Evolutionary conservation across 2,797 vertebrate genomes (phyloP).

Genomic region (Lepidocolaptes lacrymiger): DNA sequence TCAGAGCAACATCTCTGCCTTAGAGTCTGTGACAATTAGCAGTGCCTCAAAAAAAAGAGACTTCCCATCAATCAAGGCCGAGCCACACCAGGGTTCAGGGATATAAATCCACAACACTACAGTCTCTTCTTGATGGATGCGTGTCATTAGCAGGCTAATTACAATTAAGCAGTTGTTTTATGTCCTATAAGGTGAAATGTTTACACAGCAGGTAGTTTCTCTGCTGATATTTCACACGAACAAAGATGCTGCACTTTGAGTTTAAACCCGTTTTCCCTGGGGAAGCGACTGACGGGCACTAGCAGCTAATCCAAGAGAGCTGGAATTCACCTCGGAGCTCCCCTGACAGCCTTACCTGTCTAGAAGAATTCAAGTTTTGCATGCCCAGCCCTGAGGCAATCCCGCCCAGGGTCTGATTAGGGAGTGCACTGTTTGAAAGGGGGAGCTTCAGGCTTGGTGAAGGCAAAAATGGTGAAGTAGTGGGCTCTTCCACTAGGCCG

Average conservation of each 20-base stretch:
- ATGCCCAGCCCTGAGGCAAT: slow-evolving; percentile 95
- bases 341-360: slow-evolving; percentile 87
- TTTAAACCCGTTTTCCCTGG: background rate
- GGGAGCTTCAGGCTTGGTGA: slow-evolving; percentile 98
- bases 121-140: background rate
- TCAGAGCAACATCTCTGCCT: background rate
- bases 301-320: background rate
- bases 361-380: slow-evolving; percentile 99
- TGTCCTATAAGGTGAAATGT: background rate
- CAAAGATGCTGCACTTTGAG: background rate
- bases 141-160: slow-evolving; percentile 8
- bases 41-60: background rate
- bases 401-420: slow-evolving; percentile 95
- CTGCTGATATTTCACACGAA: background rate
- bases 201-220: background rate
- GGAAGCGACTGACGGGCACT: background rate
- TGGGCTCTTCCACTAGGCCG: slow-evolving; percentile 93
- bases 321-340: background rate
- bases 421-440: slow-evolving; percentile 96
- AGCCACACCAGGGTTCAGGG: background rate
- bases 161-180: background rate
- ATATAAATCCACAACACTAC: background rate
- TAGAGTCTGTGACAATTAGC: background rate
- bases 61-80: background rate
- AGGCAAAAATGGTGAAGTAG: slow-evolving; percentile 99